Conservation (phyloP, 2,113 vertebrate species). For the Lucifuga dentata region DNA sequence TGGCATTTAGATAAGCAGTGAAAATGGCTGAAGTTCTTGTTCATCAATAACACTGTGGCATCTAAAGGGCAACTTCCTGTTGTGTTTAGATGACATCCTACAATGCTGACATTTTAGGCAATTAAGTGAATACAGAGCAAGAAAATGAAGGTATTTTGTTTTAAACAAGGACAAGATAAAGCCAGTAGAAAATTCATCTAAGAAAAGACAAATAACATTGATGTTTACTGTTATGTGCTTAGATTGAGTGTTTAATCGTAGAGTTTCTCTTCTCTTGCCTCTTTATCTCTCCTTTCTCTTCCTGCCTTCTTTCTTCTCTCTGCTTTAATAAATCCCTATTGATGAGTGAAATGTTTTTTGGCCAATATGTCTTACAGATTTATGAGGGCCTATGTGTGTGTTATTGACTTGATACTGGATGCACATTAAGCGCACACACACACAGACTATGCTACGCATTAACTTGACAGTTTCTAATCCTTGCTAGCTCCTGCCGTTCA, state of each 20-base stretch:
- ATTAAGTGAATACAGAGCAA: slow-evolving; percentile 31
- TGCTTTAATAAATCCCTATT: slow-evolving; percentile 75
- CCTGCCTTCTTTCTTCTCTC: slow-evolving; percentile 16
- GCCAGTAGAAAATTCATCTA: neutral
- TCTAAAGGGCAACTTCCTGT: slow-evolving; percentile 46
- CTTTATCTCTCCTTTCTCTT: neutral
- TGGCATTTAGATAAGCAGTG: too few relatives aligned
- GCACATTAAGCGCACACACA: slow-evolving; percentile 64
- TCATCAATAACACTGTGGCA: slow-evolving; percentile 38
- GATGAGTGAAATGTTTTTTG: slow-evolving; percentile 80
- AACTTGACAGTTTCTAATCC: slow-evolving; percentile 79
- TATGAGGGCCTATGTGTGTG: slow-evolving; percentile 54
- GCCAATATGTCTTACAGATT: slow-evolving; percentile 75
- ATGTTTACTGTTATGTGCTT: slow-evolving; percentile 16
- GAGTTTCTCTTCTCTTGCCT: slow-evolving; percentile 26
- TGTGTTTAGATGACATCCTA: slow-evolving; percentile 46
- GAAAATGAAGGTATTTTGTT: neutral
- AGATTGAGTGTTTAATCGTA: slow-evolving; percentile 14
- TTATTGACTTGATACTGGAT: slow-evolving; percentile 68
- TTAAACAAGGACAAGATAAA: neutral
- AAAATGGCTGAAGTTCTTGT: slow-evolving; percentile 15
- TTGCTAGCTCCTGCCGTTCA: slow-evolving; percentile 74
- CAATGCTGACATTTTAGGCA: slow-evolving; percentile 51
- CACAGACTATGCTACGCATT: slow-evolving; percentile 50
- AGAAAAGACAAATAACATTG: slow-evolving; percentile 1